These are phyloP conservation scores for Nyctalus aviator DNA, from an alignment of 2,797 vertebrate genomes.

Conservation along the genomic window DNA sequence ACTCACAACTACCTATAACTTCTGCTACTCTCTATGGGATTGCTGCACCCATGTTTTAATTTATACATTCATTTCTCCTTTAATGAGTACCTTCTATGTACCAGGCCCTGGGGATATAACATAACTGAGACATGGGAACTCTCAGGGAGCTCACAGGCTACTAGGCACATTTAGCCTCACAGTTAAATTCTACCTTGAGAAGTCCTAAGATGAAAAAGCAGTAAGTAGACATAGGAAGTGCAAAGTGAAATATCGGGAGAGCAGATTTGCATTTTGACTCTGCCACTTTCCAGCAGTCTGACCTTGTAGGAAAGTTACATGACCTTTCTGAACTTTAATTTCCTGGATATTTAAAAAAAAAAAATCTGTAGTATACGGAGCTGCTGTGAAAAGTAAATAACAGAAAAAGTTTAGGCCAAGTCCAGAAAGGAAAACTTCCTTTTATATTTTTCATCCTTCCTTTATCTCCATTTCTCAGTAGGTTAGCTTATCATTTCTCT, in stretches of 20 bases:
- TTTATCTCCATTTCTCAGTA: neutral
- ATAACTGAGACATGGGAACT: neutral
- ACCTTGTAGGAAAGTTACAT: neutral
- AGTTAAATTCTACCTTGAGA: neutral
- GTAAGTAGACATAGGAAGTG: neutral
- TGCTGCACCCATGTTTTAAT: neutral
- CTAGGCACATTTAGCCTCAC: neutral
- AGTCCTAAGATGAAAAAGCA: neutral
- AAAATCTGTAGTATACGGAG: neutral
- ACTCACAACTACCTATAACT: neutral
- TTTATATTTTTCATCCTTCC: neutral
- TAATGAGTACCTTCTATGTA: neutral
- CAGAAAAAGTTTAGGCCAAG: neutral
- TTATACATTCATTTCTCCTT: slow-evolving; percentile 23
- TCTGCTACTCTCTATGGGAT: neutral
- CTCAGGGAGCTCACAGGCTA: neutral
- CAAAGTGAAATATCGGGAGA: slow-evolving; percentile 11
- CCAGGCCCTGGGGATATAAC: neutral
- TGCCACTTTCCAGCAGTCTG: neutral
- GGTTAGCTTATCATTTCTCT: neutral
- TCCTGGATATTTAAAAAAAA: neutral
- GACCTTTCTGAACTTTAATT: slow-evolving; percentile 41
- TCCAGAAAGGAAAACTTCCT: neutral
- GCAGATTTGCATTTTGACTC: neutral
- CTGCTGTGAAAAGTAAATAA: neutral